Evolutionary conservation across 2,888 invertebrate genomes (phyloP), one percentile per base, ranked within the genome.

Genomic region (Augiades crinisus): DNA sequence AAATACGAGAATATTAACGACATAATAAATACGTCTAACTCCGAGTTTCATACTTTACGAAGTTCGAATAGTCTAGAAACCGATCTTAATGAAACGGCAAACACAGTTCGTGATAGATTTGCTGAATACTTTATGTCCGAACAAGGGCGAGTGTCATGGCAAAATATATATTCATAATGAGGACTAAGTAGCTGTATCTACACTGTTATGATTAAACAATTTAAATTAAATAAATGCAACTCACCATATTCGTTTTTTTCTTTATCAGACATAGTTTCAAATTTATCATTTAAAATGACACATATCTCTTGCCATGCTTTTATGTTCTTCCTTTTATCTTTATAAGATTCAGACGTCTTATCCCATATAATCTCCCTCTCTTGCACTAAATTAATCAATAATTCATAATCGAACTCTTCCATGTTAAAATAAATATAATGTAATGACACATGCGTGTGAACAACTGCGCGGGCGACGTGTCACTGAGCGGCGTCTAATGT

Each of bases 341-440:
- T 53, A 44, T 43, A 53, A 30, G 12, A 10, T 43, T 52, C 52
- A 17, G 21, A 8, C 8, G 55, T 52, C 43, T 55, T 52, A 34
- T 54, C 46, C 54, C 54, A 50, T 12, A 54, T 12, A 12, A 50
- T 16, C 34, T 55, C 44, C 46, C 54, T 58, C 46, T 57, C 55
- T 34, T 57, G 53, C 50, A 57, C 53, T 44, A 53, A 56, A 43
- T 45, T 40, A 46, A 53, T 56, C 5, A 53, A 53, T 33, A 31
- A 16, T 24, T 56, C 54, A n/a, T 4, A 4, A 5, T 22, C 22
- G 5, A 22, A 2, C 5, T 22, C 22, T 22, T 22, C 22, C 2
- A 5, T 22, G 1, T 2, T 22, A 22, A n/a, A n/a, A n/a, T n/a
- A n/a, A n/a, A n/a, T n/a, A n/a, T n/a, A n/a, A n/a, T n/a, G n/a